Base-by-base conservation (phyloP, 1,140 invertebrate genomes). In the Macrotrachela quadricornifera region DNA sequence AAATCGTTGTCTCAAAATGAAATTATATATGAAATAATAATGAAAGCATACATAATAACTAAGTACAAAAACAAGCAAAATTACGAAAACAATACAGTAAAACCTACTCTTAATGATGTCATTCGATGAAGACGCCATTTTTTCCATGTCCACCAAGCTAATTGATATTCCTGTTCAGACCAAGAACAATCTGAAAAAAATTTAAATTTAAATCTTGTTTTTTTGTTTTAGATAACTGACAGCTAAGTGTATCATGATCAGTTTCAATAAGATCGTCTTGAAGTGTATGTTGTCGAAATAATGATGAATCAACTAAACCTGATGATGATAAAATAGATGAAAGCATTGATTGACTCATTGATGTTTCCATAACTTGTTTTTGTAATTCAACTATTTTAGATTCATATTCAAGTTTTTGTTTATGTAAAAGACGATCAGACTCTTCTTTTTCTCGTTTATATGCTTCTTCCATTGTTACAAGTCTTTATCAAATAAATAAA, bases 71-170 rank as follows among this genome's bases (percentile, higher is more conserved):
- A n/a, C n/a, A n/a, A n/a, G n/a, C n/a, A n/a, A n/a, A n/a, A n/a
- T n/a, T n/a, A n/a, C n/a, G n/a, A n/a, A n/a, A n/a, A n/a, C n/a
- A n/a, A n/a, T n/a, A n/a, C n/a, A n/a, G n/a, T n/a, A 44, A 21
- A 38, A 53, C 49, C 36, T 56, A 71, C 69, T 56, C 92, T 73
- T 17, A 96, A 75, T 37, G 87, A 95, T 14, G 92, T 97, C 69
- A 97, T 97, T 73, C 96, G 91, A 73, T 97, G 90, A 67, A 86
- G 88, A 67, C 88, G 87, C 92, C 94, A 97, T 72, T 97, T 97
- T 61, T 71, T 61, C 48, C 87, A 92, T 13, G 81, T 84, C 80
- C 81, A 86, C 43, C 80, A 78, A n/a, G 85, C 86, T 60, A 94
- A 69, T 56, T 85, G 82, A 66, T 81, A 87, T 66, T 96, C 85